Evolutionary conservation across 2,888 invertebrate species (phyloP).

Genomic region (Noctua fimbriata): DNA sequence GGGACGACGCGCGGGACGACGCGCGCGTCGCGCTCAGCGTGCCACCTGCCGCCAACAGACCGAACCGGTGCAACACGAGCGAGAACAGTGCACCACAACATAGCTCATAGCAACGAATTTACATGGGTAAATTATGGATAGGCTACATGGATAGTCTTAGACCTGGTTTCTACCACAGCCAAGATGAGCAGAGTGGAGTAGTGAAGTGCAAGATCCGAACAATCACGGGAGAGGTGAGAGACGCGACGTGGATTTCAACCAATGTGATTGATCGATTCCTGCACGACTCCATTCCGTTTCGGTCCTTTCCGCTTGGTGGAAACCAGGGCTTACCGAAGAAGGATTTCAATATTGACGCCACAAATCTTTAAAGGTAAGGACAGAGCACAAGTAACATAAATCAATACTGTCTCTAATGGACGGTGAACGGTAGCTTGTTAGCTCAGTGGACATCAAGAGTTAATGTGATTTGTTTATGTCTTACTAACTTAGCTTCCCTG

Average conservation of each 20-base stretch:
- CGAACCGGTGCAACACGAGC: constrained; percentile 25
- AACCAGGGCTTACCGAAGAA: background rate
- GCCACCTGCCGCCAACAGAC: constrained; percentile 83
- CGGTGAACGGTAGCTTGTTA: background rate
- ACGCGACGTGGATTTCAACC: background rate
- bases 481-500: background rate
- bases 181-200: background rate
- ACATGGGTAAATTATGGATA: too few species aligned
- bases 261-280: background rate
- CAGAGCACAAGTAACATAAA: background rate
- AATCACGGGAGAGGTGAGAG: background rate
- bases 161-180: background rate
- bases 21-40: constrained; percentile 86
- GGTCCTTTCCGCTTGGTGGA: background rate
- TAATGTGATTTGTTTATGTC: background rate
- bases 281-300: background rate
- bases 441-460: background rate
- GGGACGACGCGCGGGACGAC: constrained; percentile 86
- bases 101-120: background rate
- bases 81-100: constrained; percentile 9
- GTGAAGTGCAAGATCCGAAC: background rate
- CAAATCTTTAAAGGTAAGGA: background rate
- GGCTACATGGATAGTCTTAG: too few species aligned
- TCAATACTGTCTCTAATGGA: background rate
- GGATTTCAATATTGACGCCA: background rate